phyloP scores from a whole-genome alignment of 2,888 invertebrate species.

The Euproctis similis region DNA sequence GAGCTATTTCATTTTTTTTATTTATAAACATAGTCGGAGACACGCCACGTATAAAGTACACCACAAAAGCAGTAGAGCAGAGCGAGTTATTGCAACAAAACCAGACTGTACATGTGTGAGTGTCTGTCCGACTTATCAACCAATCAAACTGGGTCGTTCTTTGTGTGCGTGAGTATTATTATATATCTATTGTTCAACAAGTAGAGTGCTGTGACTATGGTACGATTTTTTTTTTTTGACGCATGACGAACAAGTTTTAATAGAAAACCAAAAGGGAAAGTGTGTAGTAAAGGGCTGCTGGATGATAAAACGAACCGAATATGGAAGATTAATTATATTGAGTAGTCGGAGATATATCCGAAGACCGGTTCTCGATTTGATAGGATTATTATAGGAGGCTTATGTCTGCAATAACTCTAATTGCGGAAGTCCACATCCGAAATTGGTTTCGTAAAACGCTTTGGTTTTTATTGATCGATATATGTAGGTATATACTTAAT shows the following conservation, averaged over 20 bases:
- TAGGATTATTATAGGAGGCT: constrained; percentile 2
- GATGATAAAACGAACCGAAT: constrained; percentile 10
- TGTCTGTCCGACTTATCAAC: constrained; percentile 41
- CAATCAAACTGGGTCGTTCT: constrained; percentile 27
- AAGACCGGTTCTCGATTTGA: constrained; percentile 9
- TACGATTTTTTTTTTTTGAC: constrained; percentile 21
- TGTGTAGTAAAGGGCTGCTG: constrained; percentile 5
- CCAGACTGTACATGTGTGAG: constrained; percentile 41
- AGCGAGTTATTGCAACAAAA: constrained; percentile 49
- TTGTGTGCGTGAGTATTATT: constrained; percentile 31
- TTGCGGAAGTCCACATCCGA: background rate
- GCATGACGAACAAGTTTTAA: constrained; percentile 5
- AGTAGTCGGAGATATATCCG: constrained; percentile 1
- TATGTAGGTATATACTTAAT: too few relatives aligned
- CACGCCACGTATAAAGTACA: constrained; percentile 39
- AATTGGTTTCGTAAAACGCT: too few relatives aligned
- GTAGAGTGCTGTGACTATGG: constrained; percentile 15
- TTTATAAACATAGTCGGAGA: constrained; percentile 17
- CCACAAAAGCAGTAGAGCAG: constrained; percentile 50
- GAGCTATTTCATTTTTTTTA: too few relatives aligned
- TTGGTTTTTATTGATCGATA: too few relatives aligned
- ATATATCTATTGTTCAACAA: constrained; percentile 39
- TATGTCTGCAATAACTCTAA: background rate
- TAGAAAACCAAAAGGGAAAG: constrained; percentile 18
- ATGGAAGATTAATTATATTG: constrained; percentile 6